phyloP scores from a whole-genome alignment of 1,140 invertebrate species.

The Tribolium castaneum region DNA sequence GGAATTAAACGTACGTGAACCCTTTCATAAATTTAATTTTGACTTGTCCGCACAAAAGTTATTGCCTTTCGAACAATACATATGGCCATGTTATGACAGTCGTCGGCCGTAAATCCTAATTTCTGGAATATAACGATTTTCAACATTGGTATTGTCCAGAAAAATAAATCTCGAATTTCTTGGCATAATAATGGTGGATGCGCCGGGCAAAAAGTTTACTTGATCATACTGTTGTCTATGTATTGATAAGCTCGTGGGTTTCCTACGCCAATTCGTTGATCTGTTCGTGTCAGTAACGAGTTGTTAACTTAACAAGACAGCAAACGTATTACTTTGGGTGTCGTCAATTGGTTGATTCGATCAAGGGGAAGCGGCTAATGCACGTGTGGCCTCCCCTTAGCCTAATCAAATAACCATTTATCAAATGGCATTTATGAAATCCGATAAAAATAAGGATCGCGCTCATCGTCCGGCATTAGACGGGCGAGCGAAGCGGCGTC shows the following conservation, averaged over 20 bases:
- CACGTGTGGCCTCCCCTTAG: slow-evolving; percentile 1
- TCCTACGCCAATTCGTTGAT: background rate
- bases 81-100: slow-evolving; percentile 11
- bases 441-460: slow-evolving; percentile 50
- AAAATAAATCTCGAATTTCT: too few relatives aligned
- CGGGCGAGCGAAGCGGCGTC: background rate
- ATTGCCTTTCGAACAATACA: slow-evolving; percentile 14
- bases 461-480: slow-evolving; percentile 6
- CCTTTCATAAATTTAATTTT: slow-evolving; percentile 28
- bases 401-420: slow-evolving; percentile 51
- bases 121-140: background rate
- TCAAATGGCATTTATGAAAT: slow-evolving; percentile 43
- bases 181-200: too few relatives aligned
- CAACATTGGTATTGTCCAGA: slow-evolving; percentile 11
- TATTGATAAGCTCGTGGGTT: background rate
- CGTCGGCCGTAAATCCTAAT: slow-evolving; percentile 12
- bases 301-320: slow-evolving; percentile 5
- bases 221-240: background rate
- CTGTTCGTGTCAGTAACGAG: background rate
- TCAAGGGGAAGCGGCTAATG: background rate
- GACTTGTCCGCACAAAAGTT: slow-evolving; percentile 15
- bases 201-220: background rate
- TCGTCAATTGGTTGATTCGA: slow-evolving; percentile 12
- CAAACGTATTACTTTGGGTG: slow-evolving; percentile 22
- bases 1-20: background rate